phyloP scores from a whole-genome alignment of 2,888 invertebrate genomes.

The Hypomecis atomaria region DNA sequence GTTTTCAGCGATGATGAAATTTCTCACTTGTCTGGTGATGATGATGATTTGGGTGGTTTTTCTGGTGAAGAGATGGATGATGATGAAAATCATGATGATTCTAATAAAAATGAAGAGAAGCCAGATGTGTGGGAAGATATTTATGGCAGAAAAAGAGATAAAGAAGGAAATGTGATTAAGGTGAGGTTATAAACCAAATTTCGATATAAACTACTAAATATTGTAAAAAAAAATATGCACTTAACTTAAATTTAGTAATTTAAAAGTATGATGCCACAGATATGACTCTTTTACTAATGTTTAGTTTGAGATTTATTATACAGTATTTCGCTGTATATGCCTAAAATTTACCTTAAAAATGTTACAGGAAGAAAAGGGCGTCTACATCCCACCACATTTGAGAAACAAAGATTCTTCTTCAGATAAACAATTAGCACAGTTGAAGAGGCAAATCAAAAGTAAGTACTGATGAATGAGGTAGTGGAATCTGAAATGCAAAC shows the following conservation, averaged over 20 bases:
- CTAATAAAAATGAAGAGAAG: constrained; percentile 58
- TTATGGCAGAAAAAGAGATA: constrained; percentile 93
- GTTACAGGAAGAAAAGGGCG: constrained; percentile 77
- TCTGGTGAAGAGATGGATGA: constrained; percentile 45
- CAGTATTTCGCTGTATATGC: too few relatives aligned
- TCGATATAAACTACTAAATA: too few relatives aligned
- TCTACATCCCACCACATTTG: constrained; percentile 94
- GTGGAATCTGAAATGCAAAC: too few relatives aligned
- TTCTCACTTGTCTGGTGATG: constrained; percentile 70
- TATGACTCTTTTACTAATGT: too few relatives aligned
- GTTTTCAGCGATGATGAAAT: constrained; percentile 80
- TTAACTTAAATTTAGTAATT: too few relatives aligned
- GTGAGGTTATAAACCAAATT: too few relatives aligned
- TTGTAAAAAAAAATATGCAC: too few relatives aligned
- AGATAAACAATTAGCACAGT: constrained; percentile 85
- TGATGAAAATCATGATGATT: constrained; percentile 43
- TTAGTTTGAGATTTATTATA: too few relatives aligned
- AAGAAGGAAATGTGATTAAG: constrained; percentile 90
- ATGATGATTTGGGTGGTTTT: constrained; percentile 46
- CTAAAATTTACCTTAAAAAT: constrained; percentile 3
- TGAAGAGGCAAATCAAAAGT: constrained; percentile 94
- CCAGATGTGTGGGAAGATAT: constrained; percentile 93
- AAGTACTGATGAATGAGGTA: constrained; percentile 41
- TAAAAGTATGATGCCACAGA: too few relatives aligned
- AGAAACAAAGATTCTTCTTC: constrained; percentile 84